Conservation (phyloP, 2,113 vertebrate genomes). For the Embiotoca jacksoni region DNA sequence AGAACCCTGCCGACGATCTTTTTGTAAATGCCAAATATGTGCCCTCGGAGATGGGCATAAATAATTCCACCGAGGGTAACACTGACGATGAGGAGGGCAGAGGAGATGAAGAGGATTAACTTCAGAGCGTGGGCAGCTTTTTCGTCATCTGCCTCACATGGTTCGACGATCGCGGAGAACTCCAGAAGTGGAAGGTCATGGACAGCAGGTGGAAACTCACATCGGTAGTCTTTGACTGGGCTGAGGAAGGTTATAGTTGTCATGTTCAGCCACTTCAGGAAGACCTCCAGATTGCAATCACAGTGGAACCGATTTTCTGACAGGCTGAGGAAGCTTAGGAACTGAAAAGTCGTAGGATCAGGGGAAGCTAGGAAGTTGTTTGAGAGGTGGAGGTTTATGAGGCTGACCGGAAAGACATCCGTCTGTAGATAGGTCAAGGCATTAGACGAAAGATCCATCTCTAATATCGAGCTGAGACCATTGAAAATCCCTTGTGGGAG, state of each 20-base stretch:
- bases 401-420: constrained; percentile 81
- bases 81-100: constrained; percentile 29
- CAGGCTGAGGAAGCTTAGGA: constrained; percentile 81
- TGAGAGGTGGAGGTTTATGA: constrained; percentile 83
- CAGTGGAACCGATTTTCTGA: constrained; percentile 87
- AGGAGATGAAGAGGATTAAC: constrained; percentile 82
- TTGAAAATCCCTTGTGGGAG: constrained; percentile 87
- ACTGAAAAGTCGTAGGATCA: constrained; percentile 82
- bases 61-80: constrained; percentile 58
- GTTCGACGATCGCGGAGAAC: constrained; percentile 32
- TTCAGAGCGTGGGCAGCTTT: constrained; percentile 62
- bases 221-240: constrained; percentile 72
- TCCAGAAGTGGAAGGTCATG: constrained; percentile 67
- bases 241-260: constrained; percentile 81
- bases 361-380: constrained; percentile 88
- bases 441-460: constrained; percentile 87
- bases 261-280: constrained; percentile 86
- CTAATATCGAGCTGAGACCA: constrained; percentile 80
- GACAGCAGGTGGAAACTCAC: constrained; percentile 81
- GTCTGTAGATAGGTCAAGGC: constrained; percentile 82
- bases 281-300: constrained; percentile 84
- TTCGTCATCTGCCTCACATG: constrained; percentile 80
- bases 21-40: constrained; percentile 87
- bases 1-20: constrained; percentile 68
- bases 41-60: constrained; percentile 79